Conservation (phyloP, 2,113 vertebrate genomes). For the Chrysochloris asiatica region DNA sequence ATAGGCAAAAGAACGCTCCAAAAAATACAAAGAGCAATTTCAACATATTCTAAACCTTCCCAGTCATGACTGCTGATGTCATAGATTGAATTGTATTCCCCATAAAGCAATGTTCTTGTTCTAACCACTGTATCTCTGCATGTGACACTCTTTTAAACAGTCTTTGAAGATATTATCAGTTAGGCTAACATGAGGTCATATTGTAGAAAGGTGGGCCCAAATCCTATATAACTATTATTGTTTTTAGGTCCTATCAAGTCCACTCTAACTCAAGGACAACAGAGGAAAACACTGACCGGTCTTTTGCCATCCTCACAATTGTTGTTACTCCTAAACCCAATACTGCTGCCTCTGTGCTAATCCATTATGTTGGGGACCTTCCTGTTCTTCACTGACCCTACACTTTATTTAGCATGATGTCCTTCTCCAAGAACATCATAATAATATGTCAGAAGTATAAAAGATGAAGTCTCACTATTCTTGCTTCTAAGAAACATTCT, state of each 20-base stretch:
- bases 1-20: neutral
- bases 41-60: neutral
- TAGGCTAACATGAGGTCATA: neutral
- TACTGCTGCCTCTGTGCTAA: too few relatives aligned
- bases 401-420: too few relatives aligned
- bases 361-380: too few relatives aligned
- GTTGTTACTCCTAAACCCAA: too few relatives aligned
- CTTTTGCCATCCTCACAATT: too few relatives aligned
- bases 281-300: too few relatives aligned
- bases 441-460: too few relatives aligned
- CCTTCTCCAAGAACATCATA: too few relatives aligned
- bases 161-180: neutral
- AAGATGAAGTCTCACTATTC: too few relatives aligned
- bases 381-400: too few relatives aligned
- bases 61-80: neutral
- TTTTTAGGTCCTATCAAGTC: neutral
- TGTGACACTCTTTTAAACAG: neutral
- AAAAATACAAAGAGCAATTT: neutral
- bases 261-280: too few relatives aligned
- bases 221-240: neutral
- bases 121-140: neutral
- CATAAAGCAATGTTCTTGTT: neutral
- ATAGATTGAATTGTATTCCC: neutral
- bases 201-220: neutral
- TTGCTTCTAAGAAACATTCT: too few relatives aligned